Conservation (phyloP, 2,113 vertebrate species). For the Motacilla tschutschensis region DNA sequence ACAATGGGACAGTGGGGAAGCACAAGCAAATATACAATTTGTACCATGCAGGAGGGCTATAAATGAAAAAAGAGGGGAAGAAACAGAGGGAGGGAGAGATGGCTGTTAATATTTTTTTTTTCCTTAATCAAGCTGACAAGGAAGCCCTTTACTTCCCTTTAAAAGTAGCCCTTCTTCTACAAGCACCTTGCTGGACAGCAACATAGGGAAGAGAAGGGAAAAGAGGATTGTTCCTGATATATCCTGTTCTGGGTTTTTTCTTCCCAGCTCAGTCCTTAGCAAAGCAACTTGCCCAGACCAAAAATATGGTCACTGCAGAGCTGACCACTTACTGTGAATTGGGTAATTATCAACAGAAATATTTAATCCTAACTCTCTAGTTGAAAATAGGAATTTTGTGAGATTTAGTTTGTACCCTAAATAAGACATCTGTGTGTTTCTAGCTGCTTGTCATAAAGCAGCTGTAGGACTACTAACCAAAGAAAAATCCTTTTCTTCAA, state of each 20-base stretch:
- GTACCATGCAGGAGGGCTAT: not conserved
- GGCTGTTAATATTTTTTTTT: not conserved
- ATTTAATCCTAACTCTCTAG: not conserved
- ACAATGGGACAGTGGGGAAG: not conserved
- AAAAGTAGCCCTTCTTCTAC: not conserved
- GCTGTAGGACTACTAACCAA: not conserved
- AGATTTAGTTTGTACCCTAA: not conserved
- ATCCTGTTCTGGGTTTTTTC: not conserved
- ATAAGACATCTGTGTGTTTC: not conserved
- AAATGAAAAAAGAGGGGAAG: not conserved
- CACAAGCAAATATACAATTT: not conserved
- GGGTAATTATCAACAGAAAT: not conserved
- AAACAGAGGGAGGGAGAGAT: not conserved
- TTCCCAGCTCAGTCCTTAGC: not conserved
- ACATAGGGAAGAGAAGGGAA: not conserved
- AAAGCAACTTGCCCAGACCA: not conserved
- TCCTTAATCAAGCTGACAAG: not conserved
- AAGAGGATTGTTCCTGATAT: not conserved
- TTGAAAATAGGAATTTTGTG: not conserved
- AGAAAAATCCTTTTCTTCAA: not conserved
- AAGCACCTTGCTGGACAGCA: fast-evolving
- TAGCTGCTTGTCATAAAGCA: not conserved
- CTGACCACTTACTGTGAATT: not conserved
- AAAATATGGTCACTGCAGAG: not conserved
- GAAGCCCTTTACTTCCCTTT: not conserved